phyloP scores from a whole-genome alignment of 2,797 vertebrate species.

The Cyclopterus lumpus region DNA sequence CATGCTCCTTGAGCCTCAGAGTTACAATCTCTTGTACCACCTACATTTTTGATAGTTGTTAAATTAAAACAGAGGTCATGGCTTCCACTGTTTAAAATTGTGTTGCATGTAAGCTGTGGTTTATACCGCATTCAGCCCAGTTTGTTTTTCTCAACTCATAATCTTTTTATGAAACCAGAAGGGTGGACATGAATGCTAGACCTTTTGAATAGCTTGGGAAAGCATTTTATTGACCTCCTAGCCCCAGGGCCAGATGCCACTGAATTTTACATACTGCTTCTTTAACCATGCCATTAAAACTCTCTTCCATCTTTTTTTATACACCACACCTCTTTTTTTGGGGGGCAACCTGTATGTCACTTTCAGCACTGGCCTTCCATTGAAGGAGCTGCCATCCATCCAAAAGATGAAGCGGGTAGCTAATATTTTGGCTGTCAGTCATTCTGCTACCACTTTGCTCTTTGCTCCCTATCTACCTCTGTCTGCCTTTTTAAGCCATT shows the following conservation, averaged over 20 bases:
- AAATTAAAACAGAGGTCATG: neutral
- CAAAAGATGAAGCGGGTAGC: slow-evolving; percentile 16
- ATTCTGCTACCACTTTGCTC: slow-evolving; percentile 11
- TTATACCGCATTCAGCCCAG: slow-evolving; percentile 3
- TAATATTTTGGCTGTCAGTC: slow-evolving; percentile 47
- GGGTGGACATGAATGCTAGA: slow-evolving; percentile 41
- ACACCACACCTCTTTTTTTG: neutral
- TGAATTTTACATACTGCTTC: too few species aligned
- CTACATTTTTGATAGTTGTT: neutral
- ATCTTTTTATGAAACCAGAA: slow-evolving; percentile 11
- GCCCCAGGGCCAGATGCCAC: too few species aligned
- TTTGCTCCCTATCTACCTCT: neutral
- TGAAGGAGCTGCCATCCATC: slow-evolving; percentile 31
- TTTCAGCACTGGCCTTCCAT: slow-evolving; percentile 7
- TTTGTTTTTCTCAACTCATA: slow-evolving; percentile 7
- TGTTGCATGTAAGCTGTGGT: neutral
- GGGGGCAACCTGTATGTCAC: neutral
- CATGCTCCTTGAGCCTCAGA: neutral
- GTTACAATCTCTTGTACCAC: neutral
- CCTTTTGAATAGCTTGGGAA: slow-evolving; percentile 45
- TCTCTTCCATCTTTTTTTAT: neutral
- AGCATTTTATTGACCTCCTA: slow-evolving; percentile 35
- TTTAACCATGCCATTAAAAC: neutral
- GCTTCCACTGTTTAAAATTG: neutral
- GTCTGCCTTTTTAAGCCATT: slow-evolving; percentile 15